These are phyloP conservation scores for Penaeus vannamei DNA, from an alignment of 1,140 invertebrate genomes.

Conservation along the genomic window DNA sequence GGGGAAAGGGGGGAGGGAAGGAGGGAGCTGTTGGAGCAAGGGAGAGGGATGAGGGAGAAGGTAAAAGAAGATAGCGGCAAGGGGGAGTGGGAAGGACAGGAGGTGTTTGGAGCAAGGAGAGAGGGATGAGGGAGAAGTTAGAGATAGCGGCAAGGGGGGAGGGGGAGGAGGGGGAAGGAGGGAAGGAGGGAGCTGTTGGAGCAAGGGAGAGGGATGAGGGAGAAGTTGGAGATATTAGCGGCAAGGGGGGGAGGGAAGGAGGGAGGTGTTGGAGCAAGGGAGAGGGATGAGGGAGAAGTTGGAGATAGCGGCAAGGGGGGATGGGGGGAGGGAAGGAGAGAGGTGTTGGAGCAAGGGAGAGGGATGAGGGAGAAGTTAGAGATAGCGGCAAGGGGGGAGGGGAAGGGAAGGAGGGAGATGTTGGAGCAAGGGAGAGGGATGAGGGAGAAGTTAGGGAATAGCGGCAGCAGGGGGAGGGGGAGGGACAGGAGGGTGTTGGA, in stretches of 20 bases:
- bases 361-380: background rate
- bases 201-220: background rate
- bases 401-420: conserved; percentile 7
- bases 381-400: background rate
- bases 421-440: background rate
- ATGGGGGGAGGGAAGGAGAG: background rate
- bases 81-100: background rate
- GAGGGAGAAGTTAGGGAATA: background rate
- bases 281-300: background rate
- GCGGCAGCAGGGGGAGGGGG: background rate
- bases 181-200: background rate
- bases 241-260: background rate
- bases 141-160: background rate
- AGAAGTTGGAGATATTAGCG: background rate
- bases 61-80: background rate
- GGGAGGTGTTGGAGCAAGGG: background rate
- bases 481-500: background rate
- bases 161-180: conserved; percentile 2
- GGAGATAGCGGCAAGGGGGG: background rate
- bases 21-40: background rate
- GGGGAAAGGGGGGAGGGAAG: background rate
- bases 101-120: background rate
- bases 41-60: background rate
- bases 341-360: conserved; percentile 9
- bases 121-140: background rate